phyloP scores from a whole-genome alignment of 2,797 vertebrate species.

The Artibeus lituratus region DNA sequence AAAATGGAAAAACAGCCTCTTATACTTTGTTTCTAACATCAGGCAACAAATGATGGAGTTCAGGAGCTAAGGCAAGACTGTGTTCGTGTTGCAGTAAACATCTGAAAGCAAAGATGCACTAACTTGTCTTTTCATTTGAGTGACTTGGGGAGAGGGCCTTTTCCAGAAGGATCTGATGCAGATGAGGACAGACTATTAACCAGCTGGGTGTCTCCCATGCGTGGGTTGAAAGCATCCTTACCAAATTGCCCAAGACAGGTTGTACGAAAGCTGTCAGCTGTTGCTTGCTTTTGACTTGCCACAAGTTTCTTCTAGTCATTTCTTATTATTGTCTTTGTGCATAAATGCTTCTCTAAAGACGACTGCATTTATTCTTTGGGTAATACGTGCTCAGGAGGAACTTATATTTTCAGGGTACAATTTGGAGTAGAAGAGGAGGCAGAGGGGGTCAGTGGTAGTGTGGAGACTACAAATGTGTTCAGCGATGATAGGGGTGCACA shows the following conservation, averaged over 20 bases:
- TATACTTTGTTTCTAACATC: constrained; percentile 33
- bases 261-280: constrained; percentile 53
- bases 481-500: neutral
- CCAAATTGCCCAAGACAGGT: constrained; percentile 54
- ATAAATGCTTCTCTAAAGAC: neutral
- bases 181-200: constrained; percentile 61
- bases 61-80: neutral
- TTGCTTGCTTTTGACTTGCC: constrained; percentile 54
- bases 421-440: neutral
- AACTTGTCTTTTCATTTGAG: neutral
- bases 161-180: constrained; percentile 59
- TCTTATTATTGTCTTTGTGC: constrained; percentile 39
- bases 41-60: constrained; percentile 22
- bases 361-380: neutral
- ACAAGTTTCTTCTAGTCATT: constrained; percentile 49
- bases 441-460: neutral
- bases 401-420: neutral
- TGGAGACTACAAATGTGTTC: neutral
- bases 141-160: neutral
- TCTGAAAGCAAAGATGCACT: neutral
- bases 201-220: constrained; percentile 59
- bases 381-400: constrained; percentile 1
- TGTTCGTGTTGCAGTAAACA: neutral
- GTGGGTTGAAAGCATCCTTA: constrained; percentile 45
- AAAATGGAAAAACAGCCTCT: constrained; percentile 36